Base-by-base conservation (phyloP, 2,888 invertebrate genomes). In the Escarpia spicata region DNA sequence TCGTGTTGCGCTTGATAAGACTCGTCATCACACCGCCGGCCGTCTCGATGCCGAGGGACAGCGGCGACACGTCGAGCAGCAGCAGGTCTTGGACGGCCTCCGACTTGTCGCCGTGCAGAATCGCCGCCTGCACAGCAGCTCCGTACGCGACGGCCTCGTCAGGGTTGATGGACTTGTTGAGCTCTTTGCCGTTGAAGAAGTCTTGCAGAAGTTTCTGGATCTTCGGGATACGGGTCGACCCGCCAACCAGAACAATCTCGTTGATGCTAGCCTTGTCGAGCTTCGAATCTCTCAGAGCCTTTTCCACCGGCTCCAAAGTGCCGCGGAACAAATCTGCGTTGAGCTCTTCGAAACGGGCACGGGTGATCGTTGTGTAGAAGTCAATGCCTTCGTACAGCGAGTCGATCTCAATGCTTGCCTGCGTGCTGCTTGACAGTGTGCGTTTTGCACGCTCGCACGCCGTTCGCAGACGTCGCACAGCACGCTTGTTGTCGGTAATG, bases 221-320 rank as follows among this genome's bases (percentile, higher is more conserved):
- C 97, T 99, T 99, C 92, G 99, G 99, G 96, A 99, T 99, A 97
- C 99, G 98, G 75, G 99, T 99, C 91, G 99, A 99, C 92, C 99
- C 99, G 95, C 99, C 99, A 93, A 97, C 97, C 93, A 97, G 95
- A 92, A 97, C 99, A 98, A 97, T 97, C 93, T 97, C 97, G 94
- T 96, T 98, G 97, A 99, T 98, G 95, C 97, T 97, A 3, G 98
- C 97, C 97, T 99, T 99, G 95, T 96, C 96, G 91, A 96, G 60
- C 97, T 99, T 99, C 93, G 99, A 99, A 96, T 99, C 99, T 93
- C 98, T 97, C 92, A 99, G 97, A 6, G 99, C 98, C 97, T 99
- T 99, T 97, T 99, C 99, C 0, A 99, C 99, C 8, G 99, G 99
- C 95, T 99, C 99, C 97, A 99, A 97, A 93, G 99, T 99, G 93